Percentiles rank a stretch among this genome's conserved stretches.
Conservation (phyloP, 2,888 invertebrate genomes). For the Seira musarum region DNA sequence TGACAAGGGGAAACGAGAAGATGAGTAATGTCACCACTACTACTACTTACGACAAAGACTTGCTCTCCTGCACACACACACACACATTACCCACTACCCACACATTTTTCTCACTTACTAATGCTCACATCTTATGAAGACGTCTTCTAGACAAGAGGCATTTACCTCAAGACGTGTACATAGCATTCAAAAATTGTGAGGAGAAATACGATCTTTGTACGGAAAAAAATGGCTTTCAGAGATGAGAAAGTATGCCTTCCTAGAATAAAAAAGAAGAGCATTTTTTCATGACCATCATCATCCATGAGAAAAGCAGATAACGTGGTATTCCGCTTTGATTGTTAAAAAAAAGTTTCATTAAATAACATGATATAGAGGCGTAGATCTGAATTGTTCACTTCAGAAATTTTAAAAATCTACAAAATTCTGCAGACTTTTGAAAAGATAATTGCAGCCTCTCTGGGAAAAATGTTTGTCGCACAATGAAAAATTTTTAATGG, state of each 20-base stretch:
- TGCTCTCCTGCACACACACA: slow-evolving; percentile 17
- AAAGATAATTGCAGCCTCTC: too few species aligned
- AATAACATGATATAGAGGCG: too few species aligned
- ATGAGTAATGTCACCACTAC: slow-evolving; percentile 65
- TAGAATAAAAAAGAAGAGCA: neutral
- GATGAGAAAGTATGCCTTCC: neutral
- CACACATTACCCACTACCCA: neutral
- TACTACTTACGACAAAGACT: slow-evolving; percentile 39
- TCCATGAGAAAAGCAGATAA: neutral
- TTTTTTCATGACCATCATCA: neutral
- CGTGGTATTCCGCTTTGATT: too few species aligned
- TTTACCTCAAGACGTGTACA: slow-evolving; percentile 1
- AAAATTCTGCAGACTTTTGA: too few species aligned
- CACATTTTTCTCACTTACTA: neutral
- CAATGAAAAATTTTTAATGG: too few species aligned
- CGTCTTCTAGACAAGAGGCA: neutral
- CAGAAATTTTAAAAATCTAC: too few species aligned
- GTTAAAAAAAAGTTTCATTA: too few species aligned
- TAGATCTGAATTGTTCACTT: too few species aligned
- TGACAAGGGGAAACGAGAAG: slow-evolving; percentile 65
- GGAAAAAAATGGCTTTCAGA: neutral
- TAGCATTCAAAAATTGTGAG: slow-evolving; percentile 30
- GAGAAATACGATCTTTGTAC: neutral
- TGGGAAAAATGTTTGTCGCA: too few species aligned
- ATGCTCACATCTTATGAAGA: neutral